phyloP scores from a whole-genome alignment of 2,888 invertebrate species.

The Eristalinus sepulchralis region DNA sequence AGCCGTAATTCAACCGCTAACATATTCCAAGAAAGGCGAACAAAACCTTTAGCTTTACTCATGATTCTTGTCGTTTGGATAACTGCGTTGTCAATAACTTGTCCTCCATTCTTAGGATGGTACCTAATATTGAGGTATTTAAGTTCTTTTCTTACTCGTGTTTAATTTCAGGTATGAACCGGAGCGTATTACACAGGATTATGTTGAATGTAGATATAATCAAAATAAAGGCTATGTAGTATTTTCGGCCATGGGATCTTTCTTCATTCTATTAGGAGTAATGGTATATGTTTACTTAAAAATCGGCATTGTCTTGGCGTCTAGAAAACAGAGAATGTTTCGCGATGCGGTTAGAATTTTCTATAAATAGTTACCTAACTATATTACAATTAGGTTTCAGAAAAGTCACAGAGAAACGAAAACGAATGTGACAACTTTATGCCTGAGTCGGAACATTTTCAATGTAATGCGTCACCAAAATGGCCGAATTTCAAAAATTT shows the following conservation, averaged over 20 bases:
- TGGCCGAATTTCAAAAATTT: slow-evolving; percentile 73
- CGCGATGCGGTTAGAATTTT: slow-evolving; percentile 82
- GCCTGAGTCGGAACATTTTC: slow-evolving; percentile 78
- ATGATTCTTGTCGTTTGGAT: slow-evolving; percentile 97
- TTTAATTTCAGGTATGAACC: slow-evolving; percentile 85
- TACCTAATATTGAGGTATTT: too few species aligned
- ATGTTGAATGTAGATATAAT: slow-evolving; percentile 91
- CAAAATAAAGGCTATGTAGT: slow-evolving; percentile 96
- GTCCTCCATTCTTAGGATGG: slow-evolving; percentile 97
- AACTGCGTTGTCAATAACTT: slow-evolving; percentile 93
- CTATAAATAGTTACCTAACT: not conserved
- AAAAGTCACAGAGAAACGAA: slow-evolving; percentile 78
- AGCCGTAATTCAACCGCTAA: slow-evolving; percentile 95
- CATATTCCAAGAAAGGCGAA: slow-evolving; percentile 94
- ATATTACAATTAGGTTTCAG: slow-evolving; percentile 75
- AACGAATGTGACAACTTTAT: slow-evolving; percentile 78
- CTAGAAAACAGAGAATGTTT: slow-evolving; percentile 87
- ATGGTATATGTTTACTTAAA: slow-evolving; percentile 98
- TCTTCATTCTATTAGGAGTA: slow-evolving; percentile 96
- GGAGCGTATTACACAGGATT: slow-evolving; percentile 83
- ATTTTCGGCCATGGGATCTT: slow-evolving; percentile 97
- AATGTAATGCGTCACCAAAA: slow-evolving; percentile 74
- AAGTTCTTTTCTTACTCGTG: not conserved
- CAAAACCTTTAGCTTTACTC: slow-evolving; percentile 91
- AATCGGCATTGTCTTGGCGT: slow-evolving; percentile 92